Percentiles rank a stretch among this genome's conserved stretches.
Evolutionary conservation across 1,140 invertebrate genomes (phyloP).

Genomic region (Thaumatotibia leucotreta): DNA sequence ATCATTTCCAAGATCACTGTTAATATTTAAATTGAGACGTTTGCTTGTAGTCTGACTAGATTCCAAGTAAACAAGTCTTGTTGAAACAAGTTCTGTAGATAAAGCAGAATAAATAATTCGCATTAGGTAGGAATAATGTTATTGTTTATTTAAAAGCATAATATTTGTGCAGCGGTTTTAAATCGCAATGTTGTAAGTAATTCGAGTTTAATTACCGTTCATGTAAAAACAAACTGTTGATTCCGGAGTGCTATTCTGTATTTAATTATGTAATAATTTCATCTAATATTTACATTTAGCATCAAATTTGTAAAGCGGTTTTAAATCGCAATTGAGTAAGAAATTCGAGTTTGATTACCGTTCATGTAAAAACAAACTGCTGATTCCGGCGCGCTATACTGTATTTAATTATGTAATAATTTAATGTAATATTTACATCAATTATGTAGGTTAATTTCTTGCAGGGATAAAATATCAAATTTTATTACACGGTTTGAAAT

Average conservation of each 20-base stretch:
- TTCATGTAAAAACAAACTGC: background rate
- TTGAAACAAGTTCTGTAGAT: background rate
- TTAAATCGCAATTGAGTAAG: background rate
- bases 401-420: background rate
- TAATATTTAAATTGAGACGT: constrained; percentile 11
- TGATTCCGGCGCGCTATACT: background rate
- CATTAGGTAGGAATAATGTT: background rate
- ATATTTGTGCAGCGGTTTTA: background rate
- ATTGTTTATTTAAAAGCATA: background rate
- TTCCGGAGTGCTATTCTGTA: background rate
- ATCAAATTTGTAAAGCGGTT: background rate
- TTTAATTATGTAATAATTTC: background rate
- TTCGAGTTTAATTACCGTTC: background rate
- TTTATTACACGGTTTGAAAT: too few relatives aligned
- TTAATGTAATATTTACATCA: too few relatives aligned
- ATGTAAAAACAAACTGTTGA: background rate
- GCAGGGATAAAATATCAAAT: too few relatives aligned
- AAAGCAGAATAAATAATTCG: background rate
- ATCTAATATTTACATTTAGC: too few relatives aligned
- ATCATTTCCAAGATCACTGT: background rate
- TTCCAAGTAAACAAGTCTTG: background rate
- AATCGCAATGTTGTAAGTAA: background rate
- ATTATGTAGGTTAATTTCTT: too few relatives aligned
- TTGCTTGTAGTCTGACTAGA: background rate
- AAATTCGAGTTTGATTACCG: background rate